These are phyloP conservation scores for Parnassius glacialis DNA, from an alignment of 2,888 invertebrate species.

Conservation along the genomic window DNA sequence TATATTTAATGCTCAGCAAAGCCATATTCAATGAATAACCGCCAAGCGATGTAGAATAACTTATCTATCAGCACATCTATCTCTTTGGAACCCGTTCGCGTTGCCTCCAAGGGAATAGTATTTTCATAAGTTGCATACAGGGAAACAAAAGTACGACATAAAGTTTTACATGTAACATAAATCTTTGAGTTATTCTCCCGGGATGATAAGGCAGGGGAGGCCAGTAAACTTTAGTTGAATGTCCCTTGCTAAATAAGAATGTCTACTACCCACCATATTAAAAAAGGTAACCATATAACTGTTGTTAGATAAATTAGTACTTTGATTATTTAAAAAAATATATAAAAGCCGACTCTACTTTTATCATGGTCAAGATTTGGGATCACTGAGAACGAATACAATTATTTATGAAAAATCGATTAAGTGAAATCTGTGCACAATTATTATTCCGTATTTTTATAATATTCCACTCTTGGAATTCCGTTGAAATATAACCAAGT, in stretches of 20 bases:
- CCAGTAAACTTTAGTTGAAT: constrained; percentile 27
- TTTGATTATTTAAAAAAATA: no score
- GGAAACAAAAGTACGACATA: constrained; percentile 71
- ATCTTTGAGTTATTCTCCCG: constrained; percentile 76
- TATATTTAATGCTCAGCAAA: constrained; percentile 19
- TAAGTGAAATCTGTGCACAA: no score
- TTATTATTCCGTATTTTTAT: no score
- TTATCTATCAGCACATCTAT: constrained; percentile 27
- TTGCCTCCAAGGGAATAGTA: constrained; percentile 28
- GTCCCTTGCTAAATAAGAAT: constrained; percentile 6
- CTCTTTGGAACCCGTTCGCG: constrained; percentile 23
- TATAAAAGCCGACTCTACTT: no score
- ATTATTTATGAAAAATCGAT: no score
- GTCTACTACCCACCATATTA: constrained; percentile 1
- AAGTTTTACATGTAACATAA: constrained; percentile 76
- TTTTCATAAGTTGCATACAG: constrained; percentile 41
- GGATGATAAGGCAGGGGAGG: constrained; percentile 66
- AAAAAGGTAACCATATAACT: no score
- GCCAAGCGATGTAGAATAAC: constrained; percentile 24
- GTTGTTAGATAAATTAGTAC: no score
- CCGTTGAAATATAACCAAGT: no score
- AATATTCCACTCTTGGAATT: no score
- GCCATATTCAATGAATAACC: constrained; percentile 21
- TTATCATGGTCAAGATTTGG: no score
- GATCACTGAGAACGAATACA: no score